Percentiles rank a stretch among this genome's conserved stretches.
phyloP scores from a whole-genome alignment of 2,113 vertebrate genomes.

The rat (Rattus norvegicus) region DNA sequence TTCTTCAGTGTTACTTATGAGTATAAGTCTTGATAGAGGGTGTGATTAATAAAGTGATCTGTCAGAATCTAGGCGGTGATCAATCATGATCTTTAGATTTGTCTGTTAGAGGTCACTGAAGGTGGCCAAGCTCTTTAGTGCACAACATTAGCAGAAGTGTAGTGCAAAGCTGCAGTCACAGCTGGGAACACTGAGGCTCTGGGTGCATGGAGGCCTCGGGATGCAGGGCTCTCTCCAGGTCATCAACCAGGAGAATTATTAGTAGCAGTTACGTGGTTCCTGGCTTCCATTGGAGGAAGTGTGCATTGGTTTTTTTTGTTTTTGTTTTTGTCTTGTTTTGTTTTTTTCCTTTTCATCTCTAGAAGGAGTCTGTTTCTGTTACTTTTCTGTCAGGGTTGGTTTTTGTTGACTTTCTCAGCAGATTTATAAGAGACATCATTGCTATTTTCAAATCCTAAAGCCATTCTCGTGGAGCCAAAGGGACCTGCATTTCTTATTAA shows the following conservation, averaged over 20 bases:
- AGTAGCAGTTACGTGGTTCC: not conserved
- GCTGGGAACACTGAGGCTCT: not conserved
- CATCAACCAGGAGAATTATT: not conserved
- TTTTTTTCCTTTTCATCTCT: not conserved
- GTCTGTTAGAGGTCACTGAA: conserved; percentile 7
- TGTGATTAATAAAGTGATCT: conserved; percentile 55
- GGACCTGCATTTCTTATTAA: not conserved
- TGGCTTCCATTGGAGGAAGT: conserved; percentile 24
- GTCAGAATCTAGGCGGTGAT: conserved; percentile 53
- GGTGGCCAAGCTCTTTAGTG: not conserved
- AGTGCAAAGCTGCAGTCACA: not conserved
- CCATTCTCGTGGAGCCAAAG: not conserved
- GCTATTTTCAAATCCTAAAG: conserved; percentile 6
- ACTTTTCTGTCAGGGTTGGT: conserved; percentile 6
- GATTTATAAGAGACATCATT: conserved; percentile 22
- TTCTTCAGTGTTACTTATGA: conserved; percentile 45
- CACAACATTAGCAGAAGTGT: not conserved
- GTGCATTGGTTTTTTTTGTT: not conserved
- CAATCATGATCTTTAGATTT: conserved; percentile 44
- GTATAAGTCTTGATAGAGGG: not conserved
- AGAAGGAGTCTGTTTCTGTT: not conserved
- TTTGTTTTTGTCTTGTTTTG: too few relatives aligned
- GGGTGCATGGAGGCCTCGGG: not conserved
- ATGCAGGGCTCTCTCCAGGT: not conserved
- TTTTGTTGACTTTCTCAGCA: conserved; percentile 26